phyloP scores from a whole-genome alignment of 2,797 vertebrate species.

The Stomatorhinus walkeri region DNA sequence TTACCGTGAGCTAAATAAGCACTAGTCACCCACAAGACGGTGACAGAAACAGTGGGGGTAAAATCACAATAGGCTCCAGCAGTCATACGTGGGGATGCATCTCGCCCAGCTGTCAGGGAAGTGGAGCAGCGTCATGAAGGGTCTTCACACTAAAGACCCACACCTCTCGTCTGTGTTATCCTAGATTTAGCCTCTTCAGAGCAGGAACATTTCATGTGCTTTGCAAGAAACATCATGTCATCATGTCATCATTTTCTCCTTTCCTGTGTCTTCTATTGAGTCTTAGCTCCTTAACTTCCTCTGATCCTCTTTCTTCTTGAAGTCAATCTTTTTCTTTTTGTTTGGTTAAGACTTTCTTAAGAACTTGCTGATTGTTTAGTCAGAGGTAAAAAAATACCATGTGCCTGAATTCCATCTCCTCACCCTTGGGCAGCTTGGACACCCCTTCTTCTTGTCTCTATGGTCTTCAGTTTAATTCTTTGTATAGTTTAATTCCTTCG shows the following conservation, averaged over 20 bases:
- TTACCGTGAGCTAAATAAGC: not conserved
- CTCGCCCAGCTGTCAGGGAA: not conserved
- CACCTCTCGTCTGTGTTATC: not conserved
- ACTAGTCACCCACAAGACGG: not conserved
- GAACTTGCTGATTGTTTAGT: too few relatives aligned
- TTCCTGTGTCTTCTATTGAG: not conserved
- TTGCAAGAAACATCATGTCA: not conserved
- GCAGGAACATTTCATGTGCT: not conserved
- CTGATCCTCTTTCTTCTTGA: not conserved
- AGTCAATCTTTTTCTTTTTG: not conserved
- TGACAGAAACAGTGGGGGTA: not conserved
- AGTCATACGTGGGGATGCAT: not conserved
- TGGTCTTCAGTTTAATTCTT: not conserved
- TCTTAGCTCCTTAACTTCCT: not conserved
- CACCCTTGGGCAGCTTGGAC: not conserved
- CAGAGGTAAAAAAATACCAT: not conserved
- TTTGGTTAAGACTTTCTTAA: not conserved
- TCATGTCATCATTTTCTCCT: not conserved
- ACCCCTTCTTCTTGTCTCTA: not conserved
- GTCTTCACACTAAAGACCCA: not conserved
- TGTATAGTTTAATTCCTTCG: not conserved
- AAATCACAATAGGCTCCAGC: not conserved
- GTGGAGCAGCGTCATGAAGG: not conserved
- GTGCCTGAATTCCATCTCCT: not conserved
- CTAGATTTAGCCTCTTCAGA: not conserved